Percentiles rank a stretch among this genome's conserved stretches.
These are phyloP conservation scores for Parapristionchus giblindavisi DNA, from an alignment of 2,888 invertebrate genomes.

Conservation along the genomic window DNA sequence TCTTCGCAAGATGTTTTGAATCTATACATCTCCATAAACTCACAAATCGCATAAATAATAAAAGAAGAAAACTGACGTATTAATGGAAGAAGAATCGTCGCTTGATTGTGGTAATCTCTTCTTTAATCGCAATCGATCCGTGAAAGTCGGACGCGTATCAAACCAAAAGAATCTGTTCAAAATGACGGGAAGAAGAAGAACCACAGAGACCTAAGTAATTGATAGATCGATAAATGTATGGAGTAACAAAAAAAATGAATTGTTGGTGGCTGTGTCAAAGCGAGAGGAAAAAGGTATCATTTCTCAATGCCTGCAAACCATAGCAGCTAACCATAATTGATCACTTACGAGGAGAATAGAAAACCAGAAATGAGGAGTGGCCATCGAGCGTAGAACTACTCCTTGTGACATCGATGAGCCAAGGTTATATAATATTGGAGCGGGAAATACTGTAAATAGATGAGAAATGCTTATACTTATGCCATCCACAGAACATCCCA, in stretches of 20 bases:
- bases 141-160: conserved; percentile 88
- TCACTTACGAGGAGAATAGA: conserved; percentile 61
- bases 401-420: conserved; percentile 58
- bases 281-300: background rate
- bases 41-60: too few species aligned
- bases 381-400: conserved; percentile 62
- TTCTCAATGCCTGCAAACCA: background rate
- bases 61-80: too few species aligned
- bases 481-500: too few species aligned
- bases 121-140: conserved; percentile 83
- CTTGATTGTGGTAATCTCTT: too few species aligned
- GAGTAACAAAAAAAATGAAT: background rate
- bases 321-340: too few species aligned
- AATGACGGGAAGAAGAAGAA: conserved; percentile 67
- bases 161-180: conserved; percentile 89
- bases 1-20: too few species aligned
- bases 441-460: conserved; percentile 47
- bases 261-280: background rate
- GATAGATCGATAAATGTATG: background rate
- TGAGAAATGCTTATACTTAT: background rate
- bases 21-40: too few species aligned
- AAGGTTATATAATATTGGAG: conserved; percentile 51
- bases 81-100: too few species aligned
- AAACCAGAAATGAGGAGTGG: conserved; percentile 69
- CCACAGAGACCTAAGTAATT: conserved; percentile 53